Base-by-base conservation (phyloP, 2,888 invertebrate species). In the Leptinotarsa rubiginosa region DNA sequence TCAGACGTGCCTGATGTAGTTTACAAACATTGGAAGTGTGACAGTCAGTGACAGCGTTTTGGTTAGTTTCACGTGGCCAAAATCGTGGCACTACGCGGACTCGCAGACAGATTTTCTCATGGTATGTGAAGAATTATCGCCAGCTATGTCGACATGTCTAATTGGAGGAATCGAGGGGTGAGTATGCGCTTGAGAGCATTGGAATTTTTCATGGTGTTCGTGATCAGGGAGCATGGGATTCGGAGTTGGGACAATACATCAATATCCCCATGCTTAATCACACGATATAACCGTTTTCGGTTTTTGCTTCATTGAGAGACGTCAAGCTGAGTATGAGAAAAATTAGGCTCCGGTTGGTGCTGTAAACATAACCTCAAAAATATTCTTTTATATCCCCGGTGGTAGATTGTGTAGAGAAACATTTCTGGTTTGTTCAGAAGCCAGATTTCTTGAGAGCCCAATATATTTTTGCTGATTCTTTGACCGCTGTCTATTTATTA, bases 151-250 rank as follows among this genome's bases (percentile, higher is more conserved):
- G 56, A 22, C 56, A 20, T 56, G 4, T 56, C 56, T 56, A 12
- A 56, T 56, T 13, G 56, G 56, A 56, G 56, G 56, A 56, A 56
- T 56, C 56, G 56, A 56, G 15, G 56, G 56, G 56, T 56, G 56
- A 56, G 56, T 56, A 15, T 56, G 52, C 52, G 56, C 56, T 22
- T 22, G 56, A 12, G 3, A 22, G 22, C 22, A 41, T 10, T 3
- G 10, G 3, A 10, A 41, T 41, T 41, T 41, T 50, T 50, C 5
- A 13, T 15, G 50, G 16, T n/a, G n/a, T 50, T 50, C n/a, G 5
- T 16, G 50, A 16, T n/a, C 15, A 5, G n/a, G n/a, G 4, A 15
- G 50, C 50, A 4, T 4, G 16, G n/a, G 4, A 50, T 15, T 50
- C 1, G 50, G 15, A 1, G 50, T 50, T 13, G 49, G 49, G 13